Evolutionary conservation across 2,113 vertebrate genomes (phyloP), one percentile per base, ranked within the genome.

Genomic region (Bos indicus): DNA sequence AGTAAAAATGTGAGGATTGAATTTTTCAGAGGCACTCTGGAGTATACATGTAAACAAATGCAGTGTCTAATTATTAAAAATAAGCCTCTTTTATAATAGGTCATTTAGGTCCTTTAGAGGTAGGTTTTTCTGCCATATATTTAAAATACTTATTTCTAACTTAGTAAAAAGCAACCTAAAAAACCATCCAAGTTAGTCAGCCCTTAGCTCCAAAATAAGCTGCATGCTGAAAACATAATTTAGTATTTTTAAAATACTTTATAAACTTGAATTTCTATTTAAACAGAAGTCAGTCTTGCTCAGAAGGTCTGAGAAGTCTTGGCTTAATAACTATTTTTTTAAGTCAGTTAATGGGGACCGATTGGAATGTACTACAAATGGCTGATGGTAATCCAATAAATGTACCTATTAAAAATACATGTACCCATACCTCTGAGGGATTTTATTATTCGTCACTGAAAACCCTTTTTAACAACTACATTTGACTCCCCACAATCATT

Each of bases 21-120:
- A 21, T 56, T 97, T 98, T 98, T 91, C 60, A 90, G 91, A 98
- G 92, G 52, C 28, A 0, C 0, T 40, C 90, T 98, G 88, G 90
- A 98, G 52, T 97, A 97, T 86, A 1, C 36, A 92, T 8, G 11
- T 51, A 91, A 94, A 97, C 33, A n/a, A 92, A 95, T 92, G 87
- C 28, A 64, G 10, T 88, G 59, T 97, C 90, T 80, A 91, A 88
- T 97, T 94, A 97, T 97, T 59, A 86, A 96, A 98, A 92, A 25
- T 96, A 52, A 77, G 48, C 52, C 84, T 83, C 17, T 77, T 95
- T 86, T 86, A 81, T 89, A 96, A 92, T 94, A 84, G 54, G 23
- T 60, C 54, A 81, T 91, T 88, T 88, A 88, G 43, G 30, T 81
- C 30, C 30, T 64, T 86, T 48, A 91, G 59, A 57, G 62, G 21